A percentile compares a stretch with the other conserved stretches of the same genome.
These are phyloP conservation scores for Lepisosteus oculatus DNA, from an alignment of 2,113 vertebrate genomes.

Conservation along the genomic window DNA sequence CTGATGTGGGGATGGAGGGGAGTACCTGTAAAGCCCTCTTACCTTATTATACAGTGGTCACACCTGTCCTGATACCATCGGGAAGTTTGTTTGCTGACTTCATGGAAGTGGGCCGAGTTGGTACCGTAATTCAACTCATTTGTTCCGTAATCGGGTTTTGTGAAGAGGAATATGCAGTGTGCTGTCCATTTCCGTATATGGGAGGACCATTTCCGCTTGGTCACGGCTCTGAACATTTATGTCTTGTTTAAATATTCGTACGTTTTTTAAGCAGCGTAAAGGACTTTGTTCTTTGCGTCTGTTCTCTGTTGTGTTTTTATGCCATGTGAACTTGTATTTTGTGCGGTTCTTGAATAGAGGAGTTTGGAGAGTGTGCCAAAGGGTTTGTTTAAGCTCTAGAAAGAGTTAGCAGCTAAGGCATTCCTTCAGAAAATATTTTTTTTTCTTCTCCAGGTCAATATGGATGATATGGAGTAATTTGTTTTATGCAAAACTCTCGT, in stretches of 20 bases:
- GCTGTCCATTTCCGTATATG: constrained; percentile 59
- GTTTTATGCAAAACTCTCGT: not conserved
- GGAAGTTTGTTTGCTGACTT: constrained; percentile 52
- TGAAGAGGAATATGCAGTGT: constrained; percentile 45
- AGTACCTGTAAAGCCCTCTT: constrained; percentile 66
- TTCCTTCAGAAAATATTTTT: not conserved
- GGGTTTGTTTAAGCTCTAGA: constrained; percentile 71
- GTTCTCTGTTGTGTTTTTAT: not conserved
- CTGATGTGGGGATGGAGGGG: constrained; percentile 63
- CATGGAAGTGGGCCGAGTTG: not conserved
- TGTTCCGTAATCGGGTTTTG: constrained; percentile 37
- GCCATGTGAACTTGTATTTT: constrained; percentile 6
- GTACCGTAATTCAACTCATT: constrained; percentile 24
- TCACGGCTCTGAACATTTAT: not conserved
- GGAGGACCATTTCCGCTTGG: constrained; percentile 55
- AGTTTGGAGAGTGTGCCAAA: constrained; percentile 47
- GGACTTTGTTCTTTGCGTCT: not conserved
- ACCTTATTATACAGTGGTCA: constrained; percentile 59
- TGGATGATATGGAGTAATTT: not conserved
- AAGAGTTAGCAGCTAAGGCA: not conserved
- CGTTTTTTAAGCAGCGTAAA: not conserved
- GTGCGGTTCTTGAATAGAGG: not conserved
- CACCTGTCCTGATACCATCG: constrained; percentile 68
- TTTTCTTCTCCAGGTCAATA: not conserved
- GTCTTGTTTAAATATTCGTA: not conserved